Evolutionary conservation across 2,888 invertebrate species (phyloP).

Genomic region (Dermolepida albohirtum): DNA sequence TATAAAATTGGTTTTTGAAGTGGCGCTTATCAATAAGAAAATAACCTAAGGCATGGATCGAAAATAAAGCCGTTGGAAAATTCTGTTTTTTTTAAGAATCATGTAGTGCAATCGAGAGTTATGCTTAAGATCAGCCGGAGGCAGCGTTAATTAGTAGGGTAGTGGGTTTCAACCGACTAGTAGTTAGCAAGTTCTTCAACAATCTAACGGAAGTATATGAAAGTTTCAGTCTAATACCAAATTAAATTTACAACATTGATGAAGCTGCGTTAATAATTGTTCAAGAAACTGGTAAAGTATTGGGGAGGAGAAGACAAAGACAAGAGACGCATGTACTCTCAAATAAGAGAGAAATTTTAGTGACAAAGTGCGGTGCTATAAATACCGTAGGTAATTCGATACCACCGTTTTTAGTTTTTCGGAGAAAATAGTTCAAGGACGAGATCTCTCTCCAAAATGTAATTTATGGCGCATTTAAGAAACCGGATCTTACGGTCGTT

Average conservation of each 20-base stretch:
- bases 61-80: too few relatives aligned
- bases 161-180: slow-evolving; percentile 14
- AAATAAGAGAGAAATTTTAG: not conserved
- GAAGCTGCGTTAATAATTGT: not conserved
- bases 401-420: slow-evolving; percentile 23
- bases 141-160: not conserved
- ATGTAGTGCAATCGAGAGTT: too few relatives aligned
- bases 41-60: too few relatives aligned
- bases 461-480: too few relatives aligned
- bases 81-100: too few relatives aligned
- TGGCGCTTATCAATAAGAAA: too few relatives aligned
- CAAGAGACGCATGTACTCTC: too few relatives aligned
- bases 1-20: too few relatives aligned
- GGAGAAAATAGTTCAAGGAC: slow-evolving; percentile 5
- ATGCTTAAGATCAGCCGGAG: too few relatives aligned
- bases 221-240: too few relatives aligned
- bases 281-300: slow-evolving; percentile 12
- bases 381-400: slow-evolving; percentile 25
- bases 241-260: slow-evolving; percentile 17
- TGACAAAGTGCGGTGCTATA: slow-evolving; percentile 21
- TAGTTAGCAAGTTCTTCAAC: slow-evolving; percentile 18
- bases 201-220: slow-evolving; percentile 12
- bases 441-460: not conserved
- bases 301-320: slow-evolving; percentile 23
- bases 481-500: too few relatives aligned